A percentile compares a stretch with the other conserved stretches of the same genome.
These are phyloP conservation scores for Threskiornis aethiopicus DNA, from an alignment of 2,797 vertebrate species.

Conservation along the genomic window DNA sequence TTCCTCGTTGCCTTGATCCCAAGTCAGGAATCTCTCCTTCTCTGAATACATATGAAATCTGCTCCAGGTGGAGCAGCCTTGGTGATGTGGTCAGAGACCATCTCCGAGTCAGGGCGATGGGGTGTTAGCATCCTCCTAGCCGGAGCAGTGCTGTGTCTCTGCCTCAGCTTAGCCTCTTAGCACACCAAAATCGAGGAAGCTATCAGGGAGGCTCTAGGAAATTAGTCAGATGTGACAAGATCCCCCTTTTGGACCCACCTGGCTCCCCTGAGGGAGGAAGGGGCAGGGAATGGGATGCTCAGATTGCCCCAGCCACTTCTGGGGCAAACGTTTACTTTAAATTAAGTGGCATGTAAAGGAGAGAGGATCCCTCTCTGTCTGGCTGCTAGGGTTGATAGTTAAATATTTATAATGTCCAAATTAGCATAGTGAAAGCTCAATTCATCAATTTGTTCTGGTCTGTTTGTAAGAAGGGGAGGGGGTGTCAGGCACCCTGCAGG, in stretches of 20 bases:
- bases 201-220: background rate
- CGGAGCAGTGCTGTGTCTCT: background rate
- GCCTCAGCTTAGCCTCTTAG: background rate
- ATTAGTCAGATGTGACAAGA: background rate
- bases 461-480: conserved; percentile 61
- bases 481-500: conserved; percentile 46
- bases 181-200: background rate
- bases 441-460: conserved; percentile 84
- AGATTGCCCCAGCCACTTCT: conserved; percentile 70
- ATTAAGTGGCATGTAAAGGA: conserved; percentile 72
- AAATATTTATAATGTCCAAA: conserved; percentile 85
- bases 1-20: background rate
- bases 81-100: background rate
- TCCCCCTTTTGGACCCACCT: conserved; percentile 21
- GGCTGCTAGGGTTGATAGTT: conserved; percentile 76
- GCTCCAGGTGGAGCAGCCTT: background rate
- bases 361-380: conserved; percentile 67
- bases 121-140: background rate
- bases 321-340: conserved; percentile 77
- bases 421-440: conserved; percentile 84
- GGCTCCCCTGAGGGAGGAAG: conserved; percentile 53
- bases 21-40: background rate
- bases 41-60: background rate
- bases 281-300: conserved; percentile 21
- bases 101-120: background rate